A percentile compares a stretch with the other conserved stretches of the same genome.
Evolutionary conservation across 2,113 vertebrate genomes (phyloP).

Genomic region (Grammomys surdaster): DNA sequence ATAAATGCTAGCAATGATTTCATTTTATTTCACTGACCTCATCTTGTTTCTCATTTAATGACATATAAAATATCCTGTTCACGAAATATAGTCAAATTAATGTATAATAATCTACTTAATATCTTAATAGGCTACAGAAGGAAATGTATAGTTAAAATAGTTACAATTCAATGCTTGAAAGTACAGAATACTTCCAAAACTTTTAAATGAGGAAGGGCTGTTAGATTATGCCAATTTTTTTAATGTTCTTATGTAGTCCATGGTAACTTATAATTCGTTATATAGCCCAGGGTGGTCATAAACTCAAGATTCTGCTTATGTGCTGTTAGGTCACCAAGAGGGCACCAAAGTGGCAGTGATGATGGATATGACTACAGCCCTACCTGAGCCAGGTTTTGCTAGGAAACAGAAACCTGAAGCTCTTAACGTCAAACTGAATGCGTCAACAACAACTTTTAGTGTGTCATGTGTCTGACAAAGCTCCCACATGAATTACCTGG

Average conservation of each 20-base stretch:
- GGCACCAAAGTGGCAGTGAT: background rate
- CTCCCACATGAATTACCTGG: background rate
- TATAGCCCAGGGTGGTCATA: background rate
- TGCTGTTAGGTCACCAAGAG: background rate
- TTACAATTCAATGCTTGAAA: slow-evolving; percentile 42
- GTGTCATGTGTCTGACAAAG: background rate
- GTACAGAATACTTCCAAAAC: background rate
- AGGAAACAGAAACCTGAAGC: background rate
- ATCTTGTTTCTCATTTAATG: slow-evolving; percentile 63
- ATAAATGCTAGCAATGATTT: slow-evolving; percentile 53
- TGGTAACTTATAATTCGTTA: background rate
- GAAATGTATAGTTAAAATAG: slow-evolving; percentile 48
- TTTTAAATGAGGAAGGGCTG: background rate
- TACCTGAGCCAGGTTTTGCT: background rate
- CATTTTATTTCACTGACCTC: slow-evolving; percentile 69
- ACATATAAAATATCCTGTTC: slow-evolving; percentile 62
- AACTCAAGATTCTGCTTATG: background rate
- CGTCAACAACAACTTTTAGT: background rate
- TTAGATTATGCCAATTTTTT: background rate
- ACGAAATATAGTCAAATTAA: slow-evolving; percentile 73
- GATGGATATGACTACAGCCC: background rate
- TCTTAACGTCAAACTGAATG: background rate
- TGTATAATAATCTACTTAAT: slow-evolving; percentile 58
- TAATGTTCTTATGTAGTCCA: background rate
- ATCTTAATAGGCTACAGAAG: slow-evolving; percentile 74